Evolutionary conservation across 2,888 invertebrate species (phyloP), one percentile per base, ranked within the genome.

Genomic region (Selenia dentaria): DNA sequence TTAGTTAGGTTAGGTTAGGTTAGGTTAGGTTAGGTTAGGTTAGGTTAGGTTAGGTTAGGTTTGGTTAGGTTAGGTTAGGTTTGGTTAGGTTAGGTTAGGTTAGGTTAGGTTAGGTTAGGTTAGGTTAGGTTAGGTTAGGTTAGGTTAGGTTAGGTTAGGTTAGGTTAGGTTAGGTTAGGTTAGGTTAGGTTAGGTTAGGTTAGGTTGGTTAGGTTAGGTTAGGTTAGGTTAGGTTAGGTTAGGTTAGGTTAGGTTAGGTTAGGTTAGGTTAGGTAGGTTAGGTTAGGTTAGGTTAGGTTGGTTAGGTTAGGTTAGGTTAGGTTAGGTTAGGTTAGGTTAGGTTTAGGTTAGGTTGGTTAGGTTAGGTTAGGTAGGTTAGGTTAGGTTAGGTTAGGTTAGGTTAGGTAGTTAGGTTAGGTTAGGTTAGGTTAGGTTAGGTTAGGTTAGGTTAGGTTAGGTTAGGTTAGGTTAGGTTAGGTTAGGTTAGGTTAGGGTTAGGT

Each of bases 181-280:
- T 22, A 22, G 20, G 20, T 22, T 22, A 22, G 20, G 20, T 22
- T 16, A 16, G 8, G 20, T 49, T 52, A 48, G 52, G 48, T 47
- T 44, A 44, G 39, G 57, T 53, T 54, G 59, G 56, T 55, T 57
- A 54, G 54, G 48, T 44, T 48, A 48, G 44, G 52, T 44, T 48
- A 40, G 44, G 47, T 40, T 41, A 46, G 46, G 46, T 44, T 48
- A 48, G 48, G 47, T 32, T 52, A 48, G 46, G 46, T 47, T 47
- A 47, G 46, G 46, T 47, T 47, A 40, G 47, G 35, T 38, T 49
- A 35, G 36, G 50, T 44, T 40, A 33, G 43, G 36, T 34, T 49
- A 29, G 34, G 42, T 41, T 34, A 31, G 39, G 40, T 28, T 45
- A 32, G 36, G 49, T 40, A 34, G 41, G 41, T 37, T 38, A 31